phyloP scores from a whole-genome alignment of 2,888 invertebrate genomes.

The Vannuccia rotundouncinata region DNA sequence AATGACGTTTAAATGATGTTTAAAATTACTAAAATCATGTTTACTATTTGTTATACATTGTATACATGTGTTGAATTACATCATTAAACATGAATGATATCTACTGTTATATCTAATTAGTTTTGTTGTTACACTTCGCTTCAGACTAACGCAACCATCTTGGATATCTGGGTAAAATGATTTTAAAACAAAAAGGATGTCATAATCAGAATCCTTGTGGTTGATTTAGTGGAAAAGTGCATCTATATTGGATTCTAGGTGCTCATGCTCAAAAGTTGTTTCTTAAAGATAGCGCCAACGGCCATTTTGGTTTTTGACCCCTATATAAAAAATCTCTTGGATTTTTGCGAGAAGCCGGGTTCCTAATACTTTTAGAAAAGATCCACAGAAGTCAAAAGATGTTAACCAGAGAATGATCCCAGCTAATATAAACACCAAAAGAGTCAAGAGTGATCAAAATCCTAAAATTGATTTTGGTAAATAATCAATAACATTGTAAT shows the following conservation, averaged over 20 bases:
- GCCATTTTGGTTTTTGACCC: neutral
- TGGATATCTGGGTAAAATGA: neutral
- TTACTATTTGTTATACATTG: conserved; percentile 7
- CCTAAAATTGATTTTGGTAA: no score
- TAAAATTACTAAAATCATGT: conserved; percentile 2
- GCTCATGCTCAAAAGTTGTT: neutral
- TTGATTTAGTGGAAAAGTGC: conserved; percentile 7
- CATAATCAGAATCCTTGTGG: neutral
- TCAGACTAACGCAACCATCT: neutral
- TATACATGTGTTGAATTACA: conserved; percentile 6
- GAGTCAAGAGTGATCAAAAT: no score
- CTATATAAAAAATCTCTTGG: neutral
- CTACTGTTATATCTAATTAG: conserved; percentile 22
- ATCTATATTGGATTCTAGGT: conserved; percentile 20
- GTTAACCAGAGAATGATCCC: neutral
- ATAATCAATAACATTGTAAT: no score
- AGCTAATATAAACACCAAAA: no score
- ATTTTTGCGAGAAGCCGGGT: neutral
- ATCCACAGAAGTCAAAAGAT: neutral
- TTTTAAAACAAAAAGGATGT: neutral
- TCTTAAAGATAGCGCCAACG: neutral
- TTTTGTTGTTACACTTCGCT: conserved; percentile 21
- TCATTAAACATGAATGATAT: conserved; percentile 2
- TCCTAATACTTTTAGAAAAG: neutral
- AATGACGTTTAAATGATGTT: neutral